Evolutionary conservation across 2,888 invertebrate genomes (phyloP), one percentile per base, ranked within the genome.

Genomic region (Acheta domesticus): DNA sequence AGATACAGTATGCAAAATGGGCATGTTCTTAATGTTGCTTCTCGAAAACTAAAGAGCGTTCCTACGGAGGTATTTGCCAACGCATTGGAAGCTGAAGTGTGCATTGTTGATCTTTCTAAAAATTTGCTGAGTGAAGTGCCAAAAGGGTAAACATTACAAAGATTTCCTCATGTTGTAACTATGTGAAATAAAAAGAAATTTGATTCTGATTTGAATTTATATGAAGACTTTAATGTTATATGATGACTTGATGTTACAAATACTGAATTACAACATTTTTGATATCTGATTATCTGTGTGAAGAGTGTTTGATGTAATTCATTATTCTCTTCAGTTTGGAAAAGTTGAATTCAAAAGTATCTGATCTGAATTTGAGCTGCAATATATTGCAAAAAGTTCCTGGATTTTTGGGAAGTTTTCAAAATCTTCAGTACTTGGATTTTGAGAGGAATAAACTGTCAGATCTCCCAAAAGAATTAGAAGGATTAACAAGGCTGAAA

Each of bases 71-170:
- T 88, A 1, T 86, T 88, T 84, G 85, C 86, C 74, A 85, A 86
- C 36, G 88, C 88, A 48, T 83, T 83, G 4, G 85, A 86, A 80
- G 86, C 87, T 73, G 86, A 86, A 81, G 87, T 89, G 3, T 86
- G 84, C 5, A 91, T 91, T 77, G 90, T 96, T 12, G 96, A 97
- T 87, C 87, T 97, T 81, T 94, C 94, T 81, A 94, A 93, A 86
- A 97, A 97, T 87, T 91, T 90, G 84, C 88, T 97, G 0, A 87
- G 87, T 2, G 84, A 88, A 1, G 85, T 96, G 82, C 96, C 96
- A 12, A 84, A 87, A 19, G 92, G 93, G 95, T 93, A 87, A 86
- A 86, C 85, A 23, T 74, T 76, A 19, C n/a, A 16, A 85, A 79
- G 84, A 83, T 20, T 77, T 78, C 80, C 76, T 81, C 48, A 77